Evolutionary conservation across 2,888 invertebrate genomes (phyloP).

Genomic region (Seira ritae): DNA sequence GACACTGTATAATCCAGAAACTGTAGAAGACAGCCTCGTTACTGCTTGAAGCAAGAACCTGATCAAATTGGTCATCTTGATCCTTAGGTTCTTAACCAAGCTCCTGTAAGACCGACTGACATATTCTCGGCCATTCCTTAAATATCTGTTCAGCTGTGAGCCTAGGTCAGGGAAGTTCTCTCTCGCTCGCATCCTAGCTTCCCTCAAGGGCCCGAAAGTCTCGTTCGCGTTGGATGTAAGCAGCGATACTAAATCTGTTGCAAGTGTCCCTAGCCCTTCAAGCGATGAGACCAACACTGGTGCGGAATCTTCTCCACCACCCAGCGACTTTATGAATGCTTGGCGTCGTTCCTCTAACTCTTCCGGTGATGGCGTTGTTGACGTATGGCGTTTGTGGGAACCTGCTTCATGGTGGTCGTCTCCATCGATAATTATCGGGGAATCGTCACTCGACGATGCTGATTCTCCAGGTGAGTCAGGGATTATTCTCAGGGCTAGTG

Average conservation of each 20-base stretch:
- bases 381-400: not conserved
- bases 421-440: not conserved
- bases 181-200: constrained; percentile 8
- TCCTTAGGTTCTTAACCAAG: constrained; percentile 6
- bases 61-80: constrained; percentile 14
- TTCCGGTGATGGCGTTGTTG: constrained; percentile 22
- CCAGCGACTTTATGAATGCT: constrained; percentile 25
- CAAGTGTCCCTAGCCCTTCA: constrained; percentile 25
- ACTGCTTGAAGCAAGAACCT: constrained; percentile 17
- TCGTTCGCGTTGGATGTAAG: constrained; percentile 17
- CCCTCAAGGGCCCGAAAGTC: constrained; percentile 24
- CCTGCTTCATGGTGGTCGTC: not conserved
- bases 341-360: constrained; percentile 20
- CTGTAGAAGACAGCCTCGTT: constrained; percentile 14
- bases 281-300: not conserved
- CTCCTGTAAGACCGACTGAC: not conserved
- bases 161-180: constrained; percentile 24
- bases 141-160: not conserved
- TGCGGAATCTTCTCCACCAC: constrained; percentile 19
- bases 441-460: not conserved
- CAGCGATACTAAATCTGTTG: constrained; percentile 19
- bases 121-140: constrained; percentile 18
- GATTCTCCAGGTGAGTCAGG: no score
- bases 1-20: constrained; percentile 24
- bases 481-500: no score